phyloP scores from a whole-genome alignment of 2,888 invertebrate genomes.

The Capitulum mitella region DNA sequence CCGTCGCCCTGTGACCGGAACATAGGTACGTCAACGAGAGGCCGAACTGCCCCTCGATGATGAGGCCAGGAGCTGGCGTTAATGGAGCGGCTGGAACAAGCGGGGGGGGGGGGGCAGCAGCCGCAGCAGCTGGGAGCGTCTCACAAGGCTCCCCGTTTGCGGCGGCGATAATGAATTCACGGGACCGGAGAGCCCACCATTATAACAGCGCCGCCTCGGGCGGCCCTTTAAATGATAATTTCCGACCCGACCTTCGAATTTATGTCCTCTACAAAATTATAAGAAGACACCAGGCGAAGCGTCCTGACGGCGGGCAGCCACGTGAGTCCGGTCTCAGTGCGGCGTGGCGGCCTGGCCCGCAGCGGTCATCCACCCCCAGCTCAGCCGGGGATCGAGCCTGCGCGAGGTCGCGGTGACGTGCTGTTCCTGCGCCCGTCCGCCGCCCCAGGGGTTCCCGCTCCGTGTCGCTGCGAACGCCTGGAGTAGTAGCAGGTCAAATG shows the following conservation, averaged over 20 bases:
- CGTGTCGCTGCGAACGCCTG: too few relatives aligned
- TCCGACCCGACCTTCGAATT: constrained; percentile 10
- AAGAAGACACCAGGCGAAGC: not conserved
- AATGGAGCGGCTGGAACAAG: not conserved
- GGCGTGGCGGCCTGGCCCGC: not conserved
- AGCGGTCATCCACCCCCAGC: too few relatives aligned
- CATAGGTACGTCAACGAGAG: too few relatives aligned
- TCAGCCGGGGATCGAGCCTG: too few relatives aligned
- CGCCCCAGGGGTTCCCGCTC: too few relatives aligned
- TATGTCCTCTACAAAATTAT: constrained; percentile 10
- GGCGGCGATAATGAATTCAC: constrained; percentile 20
- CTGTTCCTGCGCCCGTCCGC: too few relatives aligned
- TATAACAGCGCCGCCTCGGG: not conserved
- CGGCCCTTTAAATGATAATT: not conserved
- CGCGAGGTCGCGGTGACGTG: too few relatives aligned
- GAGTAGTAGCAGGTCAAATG: too few relatives aligned
- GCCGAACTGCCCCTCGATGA: too few relatives aligned
- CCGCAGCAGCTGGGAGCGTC: constrained; percentile 16
- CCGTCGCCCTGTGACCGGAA: too few relatives aligned
- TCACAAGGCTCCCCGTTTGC: not conserved
- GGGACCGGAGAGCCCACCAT: not conserved
- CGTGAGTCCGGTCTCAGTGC: not conserved
- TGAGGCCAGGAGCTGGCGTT: not conserved
- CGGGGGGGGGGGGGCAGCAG: not conserved
- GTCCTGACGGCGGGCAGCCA: not conserved